Evolutionary conservation across 2,888 invertebrate genomes (phyloP).

Genomic region (Lutraria lutraria): DNA sequence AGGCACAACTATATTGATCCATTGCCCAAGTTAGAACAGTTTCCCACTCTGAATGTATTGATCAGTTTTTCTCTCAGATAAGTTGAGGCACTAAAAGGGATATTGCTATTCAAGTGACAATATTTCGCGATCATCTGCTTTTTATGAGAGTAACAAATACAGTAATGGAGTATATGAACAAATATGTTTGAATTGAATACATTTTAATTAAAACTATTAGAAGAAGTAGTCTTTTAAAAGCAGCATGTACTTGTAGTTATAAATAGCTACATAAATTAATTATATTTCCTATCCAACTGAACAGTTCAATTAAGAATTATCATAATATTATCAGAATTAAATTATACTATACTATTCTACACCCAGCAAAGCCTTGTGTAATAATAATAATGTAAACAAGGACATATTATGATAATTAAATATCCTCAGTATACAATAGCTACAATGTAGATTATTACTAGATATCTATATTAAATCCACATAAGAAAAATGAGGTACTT

Average conservation of each 20-base stretch:
- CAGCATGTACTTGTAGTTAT: too few species aligned
- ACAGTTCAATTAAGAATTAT: neutral
- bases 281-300: neutral
- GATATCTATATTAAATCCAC: too few species aligned
- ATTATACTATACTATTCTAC: too few species aligned
- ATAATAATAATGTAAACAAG: too few species aligned
- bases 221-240: too few species aligned
- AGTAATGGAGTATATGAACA: neutral
- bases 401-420: too few species aligned
- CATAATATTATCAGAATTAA: neutral
- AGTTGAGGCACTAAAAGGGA: constrained; percentile 19
- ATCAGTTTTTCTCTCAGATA: constrained; percentile 26
- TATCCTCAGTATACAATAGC: too few species aligned
- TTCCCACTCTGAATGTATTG: constrained; percentile 26
- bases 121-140: neutral
- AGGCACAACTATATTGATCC: constrained; percentile 45
- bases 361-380: too few species aligned
- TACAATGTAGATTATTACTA: too few species aligned
- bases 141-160: neutral
- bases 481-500: too few species aligned
- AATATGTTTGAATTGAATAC: neutral
- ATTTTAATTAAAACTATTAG: too few species aligned
- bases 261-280: too few species aligned
- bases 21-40: constrained; percentile 4
- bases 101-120: constrained; percentile 7